phyloP scores from a whole-genome alignment of 2,888 invertebrate species.

The Parnassius apollo region DNA sequence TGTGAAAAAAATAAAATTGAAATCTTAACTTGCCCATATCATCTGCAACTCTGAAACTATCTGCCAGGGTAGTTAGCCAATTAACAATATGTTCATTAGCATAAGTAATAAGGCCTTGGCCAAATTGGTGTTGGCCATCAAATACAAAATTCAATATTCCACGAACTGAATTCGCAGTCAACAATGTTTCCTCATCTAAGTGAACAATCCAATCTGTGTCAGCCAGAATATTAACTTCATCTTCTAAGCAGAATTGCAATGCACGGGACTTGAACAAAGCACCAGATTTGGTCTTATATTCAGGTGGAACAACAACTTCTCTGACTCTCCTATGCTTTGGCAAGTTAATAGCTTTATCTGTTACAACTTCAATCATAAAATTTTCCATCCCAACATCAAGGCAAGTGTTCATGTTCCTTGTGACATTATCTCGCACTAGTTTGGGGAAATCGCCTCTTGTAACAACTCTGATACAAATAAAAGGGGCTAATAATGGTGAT shows the following conservation, averaged over 20 bases:
- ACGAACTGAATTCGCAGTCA: conserved; percentile 94
- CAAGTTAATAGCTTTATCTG: conserved; percentile 91
- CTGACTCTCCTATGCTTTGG: conserved; percentile 90
- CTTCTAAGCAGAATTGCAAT: conserved; percentile 96
- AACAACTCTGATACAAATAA: conserved; percentile 96
- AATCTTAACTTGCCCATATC: conserved; percentile 98
- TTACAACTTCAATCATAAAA: conserved; percentile 97
- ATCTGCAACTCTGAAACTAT: conserved; percentile 97
- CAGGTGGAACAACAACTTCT: conserved; percentile 93
- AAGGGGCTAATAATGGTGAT: conserved; percentile 94
- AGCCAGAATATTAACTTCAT: conserved; percentile 90
- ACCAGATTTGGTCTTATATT: conserved; percentile 93
- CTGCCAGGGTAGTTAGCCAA: conserved; percentile 97
- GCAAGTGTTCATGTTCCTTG: conserved; percentile 92
- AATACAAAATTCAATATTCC: conserved; percentile 96
- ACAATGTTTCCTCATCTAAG: conserved; percentile 96
- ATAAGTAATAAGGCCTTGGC: conserved; percentile 97
- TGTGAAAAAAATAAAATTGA: conserved; percentile 96
- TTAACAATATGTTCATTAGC: conserved; percentile 98
- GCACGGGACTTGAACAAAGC: conserved; percentile 97
- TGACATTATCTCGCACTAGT: conserved; percentile 92
- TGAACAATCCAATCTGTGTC: conserved; percentile 98
- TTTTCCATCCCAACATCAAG: conserved; percentile 95
- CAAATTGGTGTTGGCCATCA: conserved; percentile 97
- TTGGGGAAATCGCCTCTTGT: conserved; percentile 97